A percentile compares a stretch with the other conserved stretches of the same genome.
Evolutionary conservation across 2,797 vertebrate species (phyloP).

Genomic region (Sandelia bainsii): DNA sequence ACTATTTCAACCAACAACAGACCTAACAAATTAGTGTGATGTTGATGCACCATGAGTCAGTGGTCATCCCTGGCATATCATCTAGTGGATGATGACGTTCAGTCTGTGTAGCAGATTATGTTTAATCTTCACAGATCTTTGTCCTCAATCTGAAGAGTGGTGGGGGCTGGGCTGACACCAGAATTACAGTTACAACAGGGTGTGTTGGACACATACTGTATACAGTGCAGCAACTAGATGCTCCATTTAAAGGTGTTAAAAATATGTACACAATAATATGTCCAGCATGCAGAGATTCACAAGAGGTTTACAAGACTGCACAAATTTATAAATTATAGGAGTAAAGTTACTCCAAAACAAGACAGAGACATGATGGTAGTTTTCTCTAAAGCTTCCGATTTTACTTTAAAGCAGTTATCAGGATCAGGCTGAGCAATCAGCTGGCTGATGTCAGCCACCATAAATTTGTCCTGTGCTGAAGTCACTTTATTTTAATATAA

Average conservation of each 20-base stretch:
- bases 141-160: conserved; percentile 67
- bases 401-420: neutral
- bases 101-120: conserved; percentile 84
- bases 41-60: conserved; percentile 18
- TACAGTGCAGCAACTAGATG: neutral
- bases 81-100: conserved; percentile 69
- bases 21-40: neutral
- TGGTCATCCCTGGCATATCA: conserved; percentile 67
- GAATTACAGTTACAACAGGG: conserved; percentile 40
- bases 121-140: conserved; percentile 84
- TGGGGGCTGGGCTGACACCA: conserved; percentile 57
- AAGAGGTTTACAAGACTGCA: neutral
- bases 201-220: neutral
- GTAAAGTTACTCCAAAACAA: too few relatives aligned
- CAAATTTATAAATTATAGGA: too few relatives aligned
- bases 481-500: too few relatives aligned
- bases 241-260: neutral
- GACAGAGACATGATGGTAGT: neutral
- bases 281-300: neutral
- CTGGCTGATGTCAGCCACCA: neutral
- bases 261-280: neutral
- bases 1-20: neutral
- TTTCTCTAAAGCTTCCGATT: neutral
- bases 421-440: neutral
- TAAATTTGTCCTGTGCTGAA: too few relatives aligned